These are phyloP conservation scores for Trachythela sp. DNA, from an alignment of 64 coral and sea anemone genomes.

Conservation along the genomic window DNA sequence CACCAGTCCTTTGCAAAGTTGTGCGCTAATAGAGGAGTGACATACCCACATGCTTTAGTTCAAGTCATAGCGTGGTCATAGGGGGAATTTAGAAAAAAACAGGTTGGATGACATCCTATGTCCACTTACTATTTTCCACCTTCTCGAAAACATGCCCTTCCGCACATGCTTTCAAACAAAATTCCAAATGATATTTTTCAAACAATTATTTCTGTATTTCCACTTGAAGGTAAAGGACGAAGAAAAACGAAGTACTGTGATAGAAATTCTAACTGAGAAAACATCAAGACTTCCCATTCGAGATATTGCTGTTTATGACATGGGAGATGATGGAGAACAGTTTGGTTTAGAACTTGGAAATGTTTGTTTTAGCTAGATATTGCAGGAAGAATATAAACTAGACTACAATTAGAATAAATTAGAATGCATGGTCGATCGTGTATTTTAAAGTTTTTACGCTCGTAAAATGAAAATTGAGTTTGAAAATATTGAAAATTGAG, in stretches of 20 bases:
- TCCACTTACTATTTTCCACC: too few species aligned
- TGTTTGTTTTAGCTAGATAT: slow-evolving; percentile 1
- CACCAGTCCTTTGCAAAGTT: too few species aligned
- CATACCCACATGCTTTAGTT: too few species aligned
- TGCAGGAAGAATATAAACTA: neutral
- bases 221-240: neutral
- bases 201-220: neutral
- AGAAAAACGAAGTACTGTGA: neutral
- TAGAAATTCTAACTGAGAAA: slow-evolving; percentile 5
- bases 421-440: neutral
- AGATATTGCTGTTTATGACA: slow-evolving; percentile 16
- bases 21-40: too few species aligned
- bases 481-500: too few species aligned
- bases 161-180: too few species aligned
- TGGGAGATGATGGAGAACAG: neutral
- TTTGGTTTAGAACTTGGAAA: slow-evolving; percentile 3
- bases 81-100: too few species aligned
- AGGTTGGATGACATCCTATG: too few species aligned
- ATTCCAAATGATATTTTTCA: too few species aligned
- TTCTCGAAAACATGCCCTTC: too few species aligned
- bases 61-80: too few species aligned
- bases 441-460: neutral
- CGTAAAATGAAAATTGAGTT: neutral
- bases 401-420: neutral
- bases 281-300: neutral